phyloP scores from a whole-genome alignment of 2,113 vertebrate species.

The Etia nguti region DNA sequence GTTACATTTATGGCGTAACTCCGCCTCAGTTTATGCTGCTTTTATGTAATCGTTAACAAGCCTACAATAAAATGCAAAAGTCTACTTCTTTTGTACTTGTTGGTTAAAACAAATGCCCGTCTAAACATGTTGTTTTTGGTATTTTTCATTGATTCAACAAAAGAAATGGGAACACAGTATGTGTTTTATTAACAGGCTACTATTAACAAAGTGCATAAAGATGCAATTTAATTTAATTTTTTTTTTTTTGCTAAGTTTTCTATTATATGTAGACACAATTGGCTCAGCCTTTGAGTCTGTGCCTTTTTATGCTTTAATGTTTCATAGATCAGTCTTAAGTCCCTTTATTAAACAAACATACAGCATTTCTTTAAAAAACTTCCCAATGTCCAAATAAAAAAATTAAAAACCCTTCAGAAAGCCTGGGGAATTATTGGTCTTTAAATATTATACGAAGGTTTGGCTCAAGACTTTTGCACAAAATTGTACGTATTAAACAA shows the following conservation, averaged over 20 bases:
- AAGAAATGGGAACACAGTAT: not conserved
- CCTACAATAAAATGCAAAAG: not conserved
- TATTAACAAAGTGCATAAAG: not conserved
- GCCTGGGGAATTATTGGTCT: not conserved
- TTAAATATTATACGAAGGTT: not conserved
- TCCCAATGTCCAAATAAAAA: not conserved
- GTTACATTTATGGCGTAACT: not conserved
- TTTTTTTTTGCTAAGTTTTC: not conserved
- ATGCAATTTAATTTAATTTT: not conserved
- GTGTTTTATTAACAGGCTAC: not conserved
- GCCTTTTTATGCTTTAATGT: not conserved
- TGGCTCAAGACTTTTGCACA: not conserved
- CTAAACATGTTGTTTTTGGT: not conserved
- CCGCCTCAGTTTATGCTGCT: not conserved
- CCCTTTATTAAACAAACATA: not conserved
- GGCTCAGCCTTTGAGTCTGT: not conserved
- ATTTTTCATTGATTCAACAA: not conserved
- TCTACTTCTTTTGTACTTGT: not conserved
- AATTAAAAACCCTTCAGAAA: not conserved
- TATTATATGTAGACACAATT: rapidly evolving
- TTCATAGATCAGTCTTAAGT: not conserved
- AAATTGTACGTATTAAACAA: not conserved
- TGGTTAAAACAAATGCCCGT: not conserved
- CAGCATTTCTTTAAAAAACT: not conserved
- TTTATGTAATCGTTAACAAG: not conserved